Percentiles rank a stretch among this genome's conserved stretches.
These are phyloP conservation scores for Fragum whitleyi DNA, from an alignment of 2,888 invertebrate species.

Conservation along the genomic window DNA sequence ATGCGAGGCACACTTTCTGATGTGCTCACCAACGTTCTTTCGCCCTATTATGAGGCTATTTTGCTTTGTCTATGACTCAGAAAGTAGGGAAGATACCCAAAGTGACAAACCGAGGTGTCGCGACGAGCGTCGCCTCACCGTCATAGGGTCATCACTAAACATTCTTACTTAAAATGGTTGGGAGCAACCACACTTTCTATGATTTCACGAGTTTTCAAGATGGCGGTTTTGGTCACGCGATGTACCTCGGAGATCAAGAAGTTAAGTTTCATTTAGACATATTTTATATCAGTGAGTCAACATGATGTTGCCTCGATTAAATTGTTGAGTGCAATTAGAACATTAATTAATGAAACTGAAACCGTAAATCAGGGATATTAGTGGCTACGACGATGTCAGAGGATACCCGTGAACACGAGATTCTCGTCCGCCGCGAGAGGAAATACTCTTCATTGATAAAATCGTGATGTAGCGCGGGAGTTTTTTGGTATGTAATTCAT, in stretches of 20 bases:
- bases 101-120: neutral
- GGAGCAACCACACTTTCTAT: constrained; percentile 8
- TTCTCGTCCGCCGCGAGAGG: constrained; percentile 4
- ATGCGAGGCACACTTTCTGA: no score
- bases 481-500: no score
- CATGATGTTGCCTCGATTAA: constrained; percentile 40
- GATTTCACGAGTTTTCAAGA: constrained; percentile 1
- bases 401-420: constrained; percentile 21
- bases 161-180: neutral
- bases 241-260: constrained; percentile 13
- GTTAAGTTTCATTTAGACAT: neutral
- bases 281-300: constrained; percentile 44
- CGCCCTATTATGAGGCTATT: no score
- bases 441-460: constrained; percentile 19
- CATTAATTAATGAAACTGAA: constrained; percentile 22
- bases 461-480: neutral
- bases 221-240: constrained; percentile 22
- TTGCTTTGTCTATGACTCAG: no score
- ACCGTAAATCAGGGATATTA: constrained; percentile 4
- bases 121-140: neutral
- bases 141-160: neutral
- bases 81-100: no score
- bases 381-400: neutral
- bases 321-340: constrained; percentile 43
- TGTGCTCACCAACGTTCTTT: no score